A percentile compares a stretch with the other conserved stretches of the same genome.
Evolutionary conservation across 2,888 invertebrate genomes (phyloP).

Genomic region (Pheosia tremula): DNA sequence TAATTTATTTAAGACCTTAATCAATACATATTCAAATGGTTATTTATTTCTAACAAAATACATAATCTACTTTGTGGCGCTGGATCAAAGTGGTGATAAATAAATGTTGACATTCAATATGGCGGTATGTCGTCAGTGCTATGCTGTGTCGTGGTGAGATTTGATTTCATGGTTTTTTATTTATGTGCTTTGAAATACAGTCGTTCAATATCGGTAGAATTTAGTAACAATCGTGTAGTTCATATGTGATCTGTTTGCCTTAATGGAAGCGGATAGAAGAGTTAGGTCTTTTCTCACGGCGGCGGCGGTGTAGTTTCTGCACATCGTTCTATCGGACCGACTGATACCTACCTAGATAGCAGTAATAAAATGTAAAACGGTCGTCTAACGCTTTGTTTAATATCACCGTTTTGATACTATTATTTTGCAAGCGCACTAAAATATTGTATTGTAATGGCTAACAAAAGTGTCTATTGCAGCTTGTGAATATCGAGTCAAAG

Average conservation of each 20-base stretch:
- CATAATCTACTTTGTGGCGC: slow-evolving; percentile 52
- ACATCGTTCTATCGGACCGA: slow-evolving; percentile 63
- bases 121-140: slow-evolving; percentile 98
- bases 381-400: slow-evolving; percentile 54
- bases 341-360: slow-evolving; percentile 68
- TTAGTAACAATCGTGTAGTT: slow-evolving; percentile 41
- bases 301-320: slow-evolving; percentile 66
- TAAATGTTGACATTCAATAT: slow-evolving; percentile 93
- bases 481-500: slow-evolving; percentile 62
- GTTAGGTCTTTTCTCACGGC: slow-evolving; percentile 49
- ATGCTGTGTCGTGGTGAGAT: slow-evolving; percentile 98
- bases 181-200: slow-evolving; percentile 54
- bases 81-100: slow-evolving; percentile 71
- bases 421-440: slow-evolving; percentile 21
- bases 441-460: slow-evolving; percentile 39
- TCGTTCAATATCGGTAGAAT: slow-evolving; percentile 45
- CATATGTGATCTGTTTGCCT: slow-evolving; percentile 48
- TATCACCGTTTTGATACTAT: slow-evolving; percentile 40
- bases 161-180: slow-evolving; percentile 67
- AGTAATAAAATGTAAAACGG: slow-evolving; percentile 66
- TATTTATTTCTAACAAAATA: slow-evolving; percentile 42
- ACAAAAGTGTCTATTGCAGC: slow-evolving; percentile 66
- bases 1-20: slow-evolving; percentile 38
- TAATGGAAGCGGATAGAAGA: slow-evolving; percentile 32
- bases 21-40: slow-evolving; percentile 37